phyloP scores from a whole-genome alignment of 2,888 invertebrate species.

The Hedya salicella region DNA sequence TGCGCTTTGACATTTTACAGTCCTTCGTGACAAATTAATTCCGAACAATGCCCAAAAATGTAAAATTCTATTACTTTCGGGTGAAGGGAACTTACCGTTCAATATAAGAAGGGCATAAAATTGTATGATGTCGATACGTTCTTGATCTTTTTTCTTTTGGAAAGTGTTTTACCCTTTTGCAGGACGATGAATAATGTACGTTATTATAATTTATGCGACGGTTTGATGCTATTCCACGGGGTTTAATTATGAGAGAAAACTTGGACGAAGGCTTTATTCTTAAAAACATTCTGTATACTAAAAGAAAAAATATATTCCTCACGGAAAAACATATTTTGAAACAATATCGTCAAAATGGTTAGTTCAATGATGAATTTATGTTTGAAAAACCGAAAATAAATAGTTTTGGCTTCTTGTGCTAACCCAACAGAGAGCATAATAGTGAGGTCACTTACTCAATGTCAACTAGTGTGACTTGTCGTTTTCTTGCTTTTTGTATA shows the following conservation, averaged over 20 bases:
- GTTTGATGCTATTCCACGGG: slow-evolving; percentile 14
- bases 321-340: too few relatives aligned
- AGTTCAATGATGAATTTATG: too few relatives aligned
- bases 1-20: slow-evolving; percentile 18
- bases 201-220: slow-evolving; percentile 20
- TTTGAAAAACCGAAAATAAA: too few relatives aligned
- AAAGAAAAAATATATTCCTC: neutral
- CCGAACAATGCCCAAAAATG: slow-evolving; percentile 26
- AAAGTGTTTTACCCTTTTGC: slow-evolving; percentile 28
- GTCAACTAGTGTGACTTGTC: too few relatives aligned
- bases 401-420: too few relatives aligned
- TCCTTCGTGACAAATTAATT: slow-evolving; percentile 35
- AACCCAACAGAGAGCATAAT: too few relatives aligned
- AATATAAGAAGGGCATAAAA: neutral
- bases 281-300: neutral
- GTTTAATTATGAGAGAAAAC: slow-evolving; percentile 1
- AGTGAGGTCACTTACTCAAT: too few relatives aligned
- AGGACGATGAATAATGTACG: slow-evolving; percentile 26
- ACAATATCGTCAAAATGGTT: too few relatives aligned
- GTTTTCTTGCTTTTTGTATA: too few relatives aligned
- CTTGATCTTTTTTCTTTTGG: neutral
- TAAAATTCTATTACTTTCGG: slow-evolving; percentile 24
- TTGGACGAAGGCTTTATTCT: neutral
- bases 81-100: slow-evolving; percentile 1
- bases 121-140: neutral